Percentiles rank a stretch among this genome's conserved stretches.
These are phyloP conservation scores for Alligator mississippiensis DNA, from an alignment of 2,113 vertebrate genomes.

Conservation along the genomic window DNA sequence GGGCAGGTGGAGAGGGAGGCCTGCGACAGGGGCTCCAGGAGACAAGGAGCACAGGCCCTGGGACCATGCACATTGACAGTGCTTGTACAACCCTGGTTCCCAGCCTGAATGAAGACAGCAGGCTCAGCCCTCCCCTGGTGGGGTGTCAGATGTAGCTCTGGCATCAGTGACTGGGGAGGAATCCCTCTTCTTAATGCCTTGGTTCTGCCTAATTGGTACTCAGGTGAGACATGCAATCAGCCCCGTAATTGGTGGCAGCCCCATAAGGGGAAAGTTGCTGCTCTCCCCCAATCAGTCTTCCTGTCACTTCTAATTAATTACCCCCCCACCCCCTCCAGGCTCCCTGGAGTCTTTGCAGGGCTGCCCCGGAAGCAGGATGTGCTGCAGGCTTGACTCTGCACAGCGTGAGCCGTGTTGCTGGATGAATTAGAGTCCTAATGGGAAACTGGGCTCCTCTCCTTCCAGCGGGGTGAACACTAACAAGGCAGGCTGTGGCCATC, in stretches of 20 bases:
- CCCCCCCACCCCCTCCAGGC: background rate
- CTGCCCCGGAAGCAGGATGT: constrained; percentile 60
- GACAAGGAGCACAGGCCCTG: background rate
- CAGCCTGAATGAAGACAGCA: too few species aligned
- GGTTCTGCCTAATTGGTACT: constrained; percentile 30
- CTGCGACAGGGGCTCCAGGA: background rate
- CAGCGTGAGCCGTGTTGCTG: constrained; percentile 19
- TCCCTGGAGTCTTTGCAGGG: constrained; percentile 13
- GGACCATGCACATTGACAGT: background rate
- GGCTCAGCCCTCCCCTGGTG: too few species aligned
- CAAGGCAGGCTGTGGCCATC: too few species aligned
- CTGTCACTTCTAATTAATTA: constrained; percentile 65
- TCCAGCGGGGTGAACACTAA: too few species aligned
- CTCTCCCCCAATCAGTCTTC: constrained; percentile 57
- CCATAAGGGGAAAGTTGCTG: constrained; percentile 27
- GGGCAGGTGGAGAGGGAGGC: background rate
- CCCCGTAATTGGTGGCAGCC: constrained; percentile 51
- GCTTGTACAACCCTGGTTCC: too few species aligned
- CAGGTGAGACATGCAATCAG: constrained; percentile 66
- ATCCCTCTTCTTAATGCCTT: background rate
- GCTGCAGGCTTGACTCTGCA: constrained; percentile 56
- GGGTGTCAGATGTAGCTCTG: background rate
- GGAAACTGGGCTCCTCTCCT: constrained; percentile 39
- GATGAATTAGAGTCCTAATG: constrained; percentile 51
- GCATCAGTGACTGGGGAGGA: background rate